Conservation (phyloP, 1,140 invertebrate species). For the Himalopsyche phryganea region DNA sequence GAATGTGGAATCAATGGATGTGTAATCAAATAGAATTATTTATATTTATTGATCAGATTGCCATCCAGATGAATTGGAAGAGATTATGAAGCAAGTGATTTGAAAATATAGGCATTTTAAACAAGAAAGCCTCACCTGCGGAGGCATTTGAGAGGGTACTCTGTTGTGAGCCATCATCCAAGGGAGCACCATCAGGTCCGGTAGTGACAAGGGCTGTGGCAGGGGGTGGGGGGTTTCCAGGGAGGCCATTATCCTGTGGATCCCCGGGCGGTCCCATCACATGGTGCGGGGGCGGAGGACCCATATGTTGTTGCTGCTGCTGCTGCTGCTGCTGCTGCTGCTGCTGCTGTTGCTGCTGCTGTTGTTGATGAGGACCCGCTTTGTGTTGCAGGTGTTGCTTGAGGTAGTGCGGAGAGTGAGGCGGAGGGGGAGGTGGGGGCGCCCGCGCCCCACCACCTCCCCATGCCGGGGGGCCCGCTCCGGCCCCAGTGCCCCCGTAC, state of each 20-base stretch:
- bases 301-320: conserved; percentile 38
- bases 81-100: too few species aligned
- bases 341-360: conserved; percentile 59
- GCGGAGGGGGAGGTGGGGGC: conserved; percentile 44
- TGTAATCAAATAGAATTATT: too few species aligned
- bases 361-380: conserved; percentile 47
- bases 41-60: too few species aligned
- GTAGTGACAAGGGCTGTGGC: conserved; percentile 84
- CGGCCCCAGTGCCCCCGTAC: conserved; percentile 14
- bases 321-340: conserved; percentile 61
- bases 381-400: conserved; percentile 68
- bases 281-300: conserved; percentile 59
- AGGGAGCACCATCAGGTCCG: conserved; percentile 78
- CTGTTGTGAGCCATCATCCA: conserved; percentile 88
- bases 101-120: too few species aligned
- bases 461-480: conserved; percentile 39
- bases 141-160: conserved; percentile 88
- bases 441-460: conserved; percentile 28
- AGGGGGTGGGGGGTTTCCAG: conserved; percentile 58
- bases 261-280: conserved; percentile 53
- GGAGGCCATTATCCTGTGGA: conserved; percentile 59
- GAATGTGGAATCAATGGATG: too few species aligned
- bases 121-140: conserved; percentile 70
- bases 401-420: conserved; percentile 62
- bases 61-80: too few species aligned